phyloP scores from a whole-genome alignment of 2,797 vertebrate genomes.

The Mus caroli region DNA sequence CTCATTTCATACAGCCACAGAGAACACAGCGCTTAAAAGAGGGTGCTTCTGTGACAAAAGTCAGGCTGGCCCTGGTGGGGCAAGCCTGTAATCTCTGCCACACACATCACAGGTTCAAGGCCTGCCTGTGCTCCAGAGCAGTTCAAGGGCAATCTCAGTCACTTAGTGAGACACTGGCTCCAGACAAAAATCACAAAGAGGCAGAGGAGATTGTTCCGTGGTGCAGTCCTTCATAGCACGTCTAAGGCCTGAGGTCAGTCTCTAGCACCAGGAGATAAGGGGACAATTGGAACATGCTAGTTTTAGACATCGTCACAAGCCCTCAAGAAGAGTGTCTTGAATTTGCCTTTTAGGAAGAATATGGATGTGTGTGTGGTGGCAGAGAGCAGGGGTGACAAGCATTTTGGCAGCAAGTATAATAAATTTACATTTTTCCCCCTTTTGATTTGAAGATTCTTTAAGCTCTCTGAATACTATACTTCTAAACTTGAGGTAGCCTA shows the following conservation, averaged over 20 bases:
- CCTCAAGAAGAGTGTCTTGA: neutral
- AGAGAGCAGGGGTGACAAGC: neutral
- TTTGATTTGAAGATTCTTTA: neutral
- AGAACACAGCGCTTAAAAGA: neutral
- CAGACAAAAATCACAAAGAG: neutral
- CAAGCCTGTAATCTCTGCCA: neutral
- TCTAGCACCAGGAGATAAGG: no score
- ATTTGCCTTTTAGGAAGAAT: neutral
- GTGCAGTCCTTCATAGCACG: neutral
- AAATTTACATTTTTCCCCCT: neutral
- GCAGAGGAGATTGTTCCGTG: neutral
- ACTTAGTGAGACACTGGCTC: neutral
- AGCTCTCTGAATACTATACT: neutral
- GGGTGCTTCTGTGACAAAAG: neutral
- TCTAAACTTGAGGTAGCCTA: constrained; percentile 9
- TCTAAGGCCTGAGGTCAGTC: neutral
- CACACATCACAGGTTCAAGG: neutral
- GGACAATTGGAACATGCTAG: neutral
- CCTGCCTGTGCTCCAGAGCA: neutral
- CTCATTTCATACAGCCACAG: no score
- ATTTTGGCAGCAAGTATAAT: constrained; percentile 30
- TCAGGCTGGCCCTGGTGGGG: neutral
- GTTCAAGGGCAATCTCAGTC: neutral
- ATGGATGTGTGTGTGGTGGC: neutral
- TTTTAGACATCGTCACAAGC: constrained; percentile 13